Evolutionary conservation across 2,888 invertebrate genomes (phyloP).

Genomic region (Octonoba sinensis): DNA sequence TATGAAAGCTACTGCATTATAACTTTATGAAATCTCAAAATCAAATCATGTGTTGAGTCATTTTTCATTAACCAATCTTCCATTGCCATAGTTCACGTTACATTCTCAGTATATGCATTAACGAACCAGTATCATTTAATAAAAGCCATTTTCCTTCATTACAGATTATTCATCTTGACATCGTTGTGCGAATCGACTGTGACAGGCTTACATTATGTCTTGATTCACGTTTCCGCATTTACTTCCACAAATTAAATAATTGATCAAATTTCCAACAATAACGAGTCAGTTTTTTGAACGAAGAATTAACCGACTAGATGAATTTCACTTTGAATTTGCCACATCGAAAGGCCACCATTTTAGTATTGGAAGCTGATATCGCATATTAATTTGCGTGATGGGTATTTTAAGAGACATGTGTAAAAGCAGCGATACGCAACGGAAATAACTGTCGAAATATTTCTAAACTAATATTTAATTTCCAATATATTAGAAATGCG

Average conservation of each 20-base stretch:
- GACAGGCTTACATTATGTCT: constrained; percentile 5
- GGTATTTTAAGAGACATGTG: too few species aligned
- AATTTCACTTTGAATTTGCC: too few species aligned
- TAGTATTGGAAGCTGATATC: too few species aligned
- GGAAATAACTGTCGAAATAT: too few species aligned
- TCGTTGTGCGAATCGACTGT: constrained; percentile 26
- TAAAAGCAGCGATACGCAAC: too few species aligned
- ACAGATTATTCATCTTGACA: constrained; percentile 18
- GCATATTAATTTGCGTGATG: too few species aligned
- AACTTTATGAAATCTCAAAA: neutral
- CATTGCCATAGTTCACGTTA: constrained; percentile 17
- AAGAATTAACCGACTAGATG: too few species aligned
- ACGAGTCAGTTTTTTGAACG: neutral
- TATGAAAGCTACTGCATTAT: neutral
- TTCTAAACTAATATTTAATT: too few species aligned
- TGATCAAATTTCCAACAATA: constrained; percentile 20
- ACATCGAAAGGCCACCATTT: too few species aligned
- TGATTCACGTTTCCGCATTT: constrained; percentile 3
- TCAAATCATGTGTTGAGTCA: constrained; percentile 1
- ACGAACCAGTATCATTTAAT: constrained; percentile 30
- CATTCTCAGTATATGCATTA: neutral
- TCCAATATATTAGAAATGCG: too few species aligned
- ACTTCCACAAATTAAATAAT: constrained; percentile 22
- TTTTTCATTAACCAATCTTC: constrained; percentile 28
- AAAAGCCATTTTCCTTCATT: constrained; percentile 23